A percentile compares a stretch with the other conserved stretches of the same genome.
Evolutionary conservation across 2,113 vertebrate species (phyloP).

Genomic region (Rynchops niger): DNA sequence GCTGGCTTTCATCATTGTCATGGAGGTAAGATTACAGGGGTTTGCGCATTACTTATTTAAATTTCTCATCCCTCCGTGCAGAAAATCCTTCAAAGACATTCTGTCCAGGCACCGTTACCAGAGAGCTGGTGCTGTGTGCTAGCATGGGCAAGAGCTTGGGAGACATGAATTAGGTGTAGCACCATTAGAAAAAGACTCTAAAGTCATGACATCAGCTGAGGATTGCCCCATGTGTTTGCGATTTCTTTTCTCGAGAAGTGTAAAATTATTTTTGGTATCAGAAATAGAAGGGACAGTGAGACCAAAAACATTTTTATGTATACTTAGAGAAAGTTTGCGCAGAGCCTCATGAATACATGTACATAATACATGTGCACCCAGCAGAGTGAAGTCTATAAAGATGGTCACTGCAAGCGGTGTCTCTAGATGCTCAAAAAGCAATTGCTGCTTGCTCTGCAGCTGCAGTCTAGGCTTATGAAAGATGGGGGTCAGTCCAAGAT

Average conservation of each 20-base stretch:
- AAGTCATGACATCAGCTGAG: not conserved
- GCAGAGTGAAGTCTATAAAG: not conserved
- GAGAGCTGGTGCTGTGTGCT: not conserved
- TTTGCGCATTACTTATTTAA: not conserved
- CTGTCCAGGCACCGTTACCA: not conserved
- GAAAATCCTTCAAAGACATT: not conserved
- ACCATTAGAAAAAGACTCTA: not conserved
- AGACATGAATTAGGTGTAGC: not conserved
- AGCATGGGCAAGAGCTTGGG: not conserved
- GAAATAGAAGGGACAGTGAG: not conserved
- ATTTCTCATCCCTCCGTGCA: not conserved
- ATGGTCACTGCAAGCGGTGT: not conserved
- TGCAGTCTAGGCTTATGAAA: accelerated
- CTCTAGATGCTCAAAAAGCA: not conserved
- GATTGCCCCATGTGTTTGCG: not conserved
- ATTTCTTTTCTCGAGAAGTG: not conserved
- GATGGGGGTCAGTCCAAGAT: not conserved
- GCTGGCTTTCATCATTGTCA: constrained; percentile 90
- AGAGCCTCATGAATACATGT: not conserved
- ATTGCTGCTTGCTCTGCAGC: not conserved
- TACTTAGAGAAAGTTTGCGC: not conserved
- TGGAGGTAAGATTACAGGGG: constrained; percentile 78
- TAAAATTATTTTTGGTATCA: not conserved
- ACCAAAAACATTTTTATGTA: not conserved
- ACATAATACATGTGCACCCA: not conserved